Conservation (phyloP, 1,140 invertebrate genomes). For the Manduca sexta region DNA sequence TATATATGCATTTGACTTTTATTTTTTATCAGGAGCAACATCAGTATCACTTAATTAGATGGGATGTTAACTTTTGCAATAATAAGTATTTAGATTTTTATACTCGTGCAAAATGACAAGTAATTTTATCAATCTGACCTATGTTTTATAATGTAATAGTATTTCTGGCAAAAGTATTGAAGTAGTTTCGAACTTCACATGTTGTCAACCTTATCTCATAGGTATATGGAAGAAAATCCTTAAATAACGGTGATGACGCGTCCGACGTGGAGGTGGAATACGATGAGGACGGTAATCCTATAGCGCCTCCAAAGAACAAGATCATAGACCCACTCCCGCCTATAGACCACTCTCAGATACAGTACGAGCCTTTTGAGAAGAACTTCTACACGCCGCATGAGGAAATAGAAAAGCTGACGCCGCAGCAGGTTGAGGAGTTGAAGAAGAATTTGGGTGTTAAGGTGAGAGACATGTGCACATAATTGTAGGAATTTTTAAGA, state of each 20-base stretch:
- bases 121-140: too few species aligned
- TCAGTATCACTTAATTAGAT: too few species aligned
- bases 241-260: slow-evolving; percentile 89
- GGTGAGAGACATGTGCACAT: too few species aligned
- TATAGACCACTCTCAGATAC: slow-evolving; percentile 93
- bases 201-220: slow-evolving; percentile 37
- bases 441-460: slow-evolving; percentile 89
- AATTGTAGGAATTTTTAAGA: too few species aligned
- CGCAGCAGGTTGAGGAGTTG: slow-evolving; percentile 85
- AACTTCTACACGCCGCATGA: slow-evolving; percentile 97
- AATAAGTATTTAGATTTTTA: not conserved
- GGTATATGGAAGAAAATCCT: slow-evolving; percentile 98
- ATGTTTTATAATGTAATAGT: too few species aligned
- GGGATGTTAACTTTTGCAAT: not conserved
- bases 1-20: too few species aligned
- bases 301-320: slow-evolving; percentile 90
- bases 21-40: too few species aligned
- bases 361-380: slow-evolving; percentile 92
- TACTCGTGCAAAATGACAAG: too few species aligned
- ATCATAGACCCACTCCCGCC: slow-evolving; percentile 96
- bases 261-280: slow-evolving; percentile 95
- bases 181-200: too few species aligned
- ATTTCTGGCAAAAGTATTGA: too few species aligned
- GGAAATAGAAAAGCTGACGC: slow-evolving; percentile 88
- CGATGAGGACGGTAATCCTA: slow-evolving; percentile 97